Percentiles rank a stretch among this genome's conserved stretches.
Evolutionary conservation across 1,140 invertebrate genomes (phyloP).

Genomic region (Musca domestica): DNA sequence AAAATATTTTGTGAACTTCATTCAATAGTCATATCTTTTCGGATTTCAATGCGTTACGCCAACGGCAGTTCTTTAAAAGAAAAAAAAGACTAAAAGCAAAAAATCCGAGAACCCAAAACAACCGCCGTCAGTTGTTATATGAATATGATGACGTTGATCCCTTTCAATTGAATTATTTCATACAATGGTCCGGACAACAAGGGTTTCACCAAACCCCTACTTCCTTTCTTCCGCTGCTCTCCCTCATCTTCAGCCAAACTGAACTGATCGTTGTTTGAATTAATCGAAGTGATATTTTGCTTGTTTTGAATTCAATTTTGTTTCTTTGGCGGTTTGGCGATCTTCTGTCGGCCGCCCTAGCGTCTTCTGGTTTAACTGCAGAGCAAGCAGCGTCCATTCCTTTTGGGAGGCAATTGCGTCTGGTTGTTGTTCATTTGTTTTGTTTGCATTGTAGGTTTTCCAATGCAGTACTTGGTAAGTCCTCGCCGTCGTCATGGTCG

Average conservation of each 20-base stretch:
- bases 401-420: too few species aligned
- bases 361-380: too few species aligned
- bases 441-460: not conserved
- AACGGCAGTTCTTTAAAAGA: constrained; percentile 11
- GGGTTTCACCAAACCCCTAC: not conserved
- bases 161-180: constrained; percentile 29
- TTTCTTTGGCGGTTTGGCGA: not conserved
- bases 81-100: not conserved
- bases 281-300: constrained; percentile 33
- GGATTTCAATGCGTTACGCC: not conserved
- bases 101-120: not conserved
- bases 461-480: not conserved
- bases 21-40: not conserved
- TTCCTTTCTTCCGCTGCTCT: too few species aligned
- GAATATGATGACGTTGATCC: constrained; percentile 29
- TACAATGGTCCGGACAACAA: not conserved
- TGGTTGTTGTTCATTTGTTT: not conserved
- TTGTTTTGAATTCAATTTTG: constrained; percentile 31
- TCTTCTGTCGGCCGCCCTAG: not conserved
- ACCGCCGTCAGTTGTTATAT: constrained; percentile 19
- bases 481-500: not conserved
- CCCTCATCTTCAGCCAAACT: not conserved
- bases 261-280: constrained; percentile 27
- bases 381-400: too few species aligned
- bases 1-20: constrained; percentile 20